Base-by-base conservation (phyloP, 2,797 vertebrate genomes). In the Tokudaia muenninki region DNA sequence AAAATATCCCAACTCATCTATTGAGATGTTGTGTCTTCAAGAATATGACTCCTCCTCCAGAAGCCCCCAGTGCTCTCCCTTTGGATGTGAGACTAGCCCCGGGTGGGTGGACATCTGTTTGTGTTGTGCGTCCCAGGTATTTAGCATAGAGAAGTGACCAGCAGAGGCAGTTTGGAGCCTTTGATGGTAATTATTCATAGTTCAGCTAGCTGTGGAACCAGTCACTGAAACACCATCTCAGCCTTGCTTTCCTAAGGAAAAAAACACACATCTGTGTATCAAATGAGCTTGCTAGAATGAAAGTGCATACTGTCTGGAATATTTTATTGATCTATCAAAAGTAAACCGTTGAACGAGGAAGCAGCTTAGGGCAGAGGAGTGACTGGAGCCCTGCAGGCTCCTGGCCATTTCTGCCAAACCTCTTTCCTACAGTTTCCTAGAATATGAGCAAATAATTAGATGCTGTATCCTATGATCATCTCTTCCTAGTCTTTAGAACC, bases 291-390 rank as follows among this genome's bases (percentile, higher is more conserved):
- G 47, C 63, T 90, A 61, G 72, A 94, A 95, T 5, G 24, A 52
- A 90, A 94, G 44, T 50, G 37, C 22, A 67, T 31, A 10, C 29
- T 94, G 87, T 91, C 96, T 78, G 83, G 47, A 88, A 50, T 95
- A 89, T 91, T 97, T 96, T 81, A 95, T 72, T 96, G 89, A 92
- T 84, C 80, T 67, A 92, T 94, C 95, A 92, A 94, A 97, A 97
- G 87, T 65, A 91, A 91, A 90, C 37, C 50, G 78, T 31, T 84
- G 19, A 79, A 92, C 90, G 82, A 87, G 77, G 94, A 95, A 90
- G 67, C 41, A 67, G 67, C 80, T 61, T 63, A 65, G 41, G 47
- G 55, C 24, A 34, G n/a, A 34, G 55, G 50, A 5, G 50, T 16
- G 79, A 78, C 50, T 52, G 13, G 31, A 75, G 65, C 79, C 63